A percentile compares a stretch with the other conserved stretches of the same genome.
phyloP scores from a whole-genome alignment of 2,888 invertebrate genomes.

The Leucophenga maculata region DNA sequence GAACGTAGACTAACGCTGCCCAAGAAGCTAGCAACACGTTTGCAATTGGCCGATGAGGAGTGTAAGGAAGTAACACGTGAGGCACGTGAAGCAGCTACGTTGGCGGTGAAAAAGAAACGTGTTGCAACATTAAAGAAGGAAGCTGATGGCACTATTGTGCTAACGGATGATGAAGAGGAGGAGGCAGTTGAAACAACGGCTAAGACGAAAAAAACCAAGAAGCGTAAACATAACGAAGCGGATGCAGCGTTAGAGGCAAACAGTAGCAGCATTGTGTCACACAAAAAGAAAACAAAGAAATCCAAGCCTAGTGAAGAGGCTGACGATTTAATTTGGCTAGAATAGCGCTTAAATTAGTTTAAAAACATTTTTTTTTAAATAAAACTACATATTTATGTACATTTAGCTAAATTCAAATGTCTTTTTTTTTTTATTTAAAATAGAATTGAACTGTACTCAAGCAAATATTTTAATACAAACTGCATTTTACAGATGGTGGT shows the following conservation, averaged over 20 bases:
- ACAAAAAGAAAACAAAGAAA: conserved; percentile 8
- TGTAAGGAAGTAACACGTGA: conserved; percentile 32
- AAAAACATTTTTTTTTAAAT: conserved; percentile 1
- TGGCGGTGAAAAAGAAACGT: not conserved
- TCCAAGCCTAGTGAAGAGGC: not conserved
- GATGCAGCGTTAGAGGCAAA: not conserved
- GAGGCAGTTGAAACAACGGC: not conserved
- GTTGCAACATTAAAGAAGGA: too few relatives aligned
- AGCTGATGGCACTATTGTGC: not conserved
- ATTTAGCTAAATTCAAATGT: not conserved
- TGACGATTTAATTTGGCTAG: not conserved
- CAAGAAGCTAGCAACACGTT: conserved; percentile 39
- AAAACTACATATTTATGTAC: not conserved
- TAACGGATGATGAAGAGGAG: not conserved
- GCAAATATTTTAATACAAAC: not conserved
- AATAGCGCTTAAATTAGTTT: not conserved
- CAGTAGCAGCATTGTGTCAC: too few relatives aligned
- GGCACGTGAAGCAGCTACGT: not conserved
- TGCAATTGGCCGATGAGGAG: conserved; percentile 44
- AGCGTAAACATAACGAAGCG: not conserved
- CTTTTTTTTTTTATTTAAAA: too few relatives aligned
- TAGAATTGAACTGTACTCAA: not conserved
- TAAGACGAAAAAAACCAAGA: not conserved
- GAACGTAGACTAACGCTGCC: conserved; percentile 43
- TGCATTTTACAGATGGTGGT: conserved; percentile 82